Base-by-base conservation (phyloP, 2,888 invertebrate species). In the Lacanobia oleracea region DNA sequence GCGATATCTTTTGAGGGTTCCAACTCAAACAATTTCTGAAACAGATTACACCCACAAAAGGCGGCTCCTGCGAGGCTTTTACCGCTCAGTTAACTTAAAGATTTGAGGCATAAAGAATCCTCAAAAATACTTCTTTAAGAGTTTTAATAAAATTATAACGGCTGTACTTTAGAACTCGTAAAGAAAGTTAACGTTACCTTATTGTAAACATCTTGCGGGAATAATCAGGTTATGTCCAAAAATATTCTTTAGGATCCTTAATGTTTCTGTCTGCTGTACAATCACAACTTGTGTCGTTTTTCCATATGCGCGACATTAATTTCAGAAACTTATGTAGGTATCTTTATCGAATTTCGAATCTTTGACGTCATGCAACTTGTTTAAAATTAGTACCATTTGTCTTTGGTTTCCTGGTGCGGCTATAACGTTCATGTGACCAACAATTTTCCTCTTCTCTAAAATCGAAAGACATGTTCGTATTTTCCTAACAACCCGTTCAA, bases 391-490 rank as follows among this genome's bases (percentile, higher is more conserved):
- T 68, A 51, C 56, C 43, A 57, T 74, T 71, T 68, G 76, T 63
- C 67, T 66, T 68, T 4, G 10, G 1, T 10, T 81, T 53, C 67
- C 12, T 33, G 53, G 48, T 45, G n/a, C 23, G 10, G 57, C 27
- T 61, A 43, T 61, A 50, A 75, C 57, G 37, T 66, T 68, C 51
- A 73, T 75, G 73, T 75, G 67, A 68, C 77, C 68, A 76, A 62
- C 71, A 45, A 71, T 82, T 85, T 81, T 66, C 69, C 73, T 72
- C 64, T 40, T 78, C 72, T 77, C 45, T 75, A 66, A 86, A 82
- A 79, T 84, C 65, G 72, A 84, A 81, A 82, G 68, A 78, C 76
- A 66, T 85, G 82, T 81, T 82, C 74, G 54, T 69, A 73, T 81
- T 81, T 81, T 70, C 80, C 73, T 69, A 65, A 67, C 79, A 72